Evolutionary conservation across 2,113 vertebrate species (phyloP).

Genomic region (Xiphias gladius): DNA sequence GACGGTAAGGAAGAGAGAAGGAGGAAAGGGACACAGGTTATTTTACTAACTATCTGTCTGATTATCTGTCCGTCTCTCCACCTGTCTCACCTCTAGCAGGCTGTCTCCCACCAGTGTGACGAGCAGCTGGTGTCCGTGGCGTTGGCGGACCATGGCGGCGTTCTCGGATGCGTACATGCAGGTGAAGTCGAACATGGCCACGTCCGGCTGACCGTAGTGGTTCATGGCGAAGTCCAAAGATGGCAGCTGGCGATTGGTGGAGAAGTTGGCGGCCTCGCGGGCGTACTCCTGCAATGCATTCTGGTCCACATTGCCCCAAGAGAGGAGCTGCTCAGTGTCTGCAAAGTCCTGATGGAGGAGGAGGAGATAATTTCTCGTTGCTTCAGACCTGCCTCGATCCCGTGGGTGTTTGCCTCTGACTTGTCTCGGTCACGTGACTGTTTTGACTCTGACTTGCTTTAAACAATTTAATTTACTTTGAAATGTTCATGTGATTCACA

Average conservation of each 20-base stretch:
- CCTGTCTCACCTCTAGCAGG: constrained; percentile 82
- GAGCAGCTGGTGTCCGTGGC: constrained; percentile 89
- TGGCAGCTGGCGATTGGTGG: constrained; percentile 93
- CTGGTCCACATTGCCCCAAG: constrained; percentile 93
- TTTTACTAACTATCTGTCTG: background rate
- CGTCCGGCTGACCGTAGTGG: constrained; percentile 95
- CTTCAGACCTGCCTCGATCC: background rate
- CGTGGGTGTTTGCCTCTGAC: too few relatives aligned
- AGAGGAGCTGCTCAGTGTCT: constrained; percentile 92
- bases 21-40: background rate
- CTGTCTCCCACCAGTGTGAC: constrained; percentile 96
- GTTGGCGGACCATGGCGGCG: constrained; percentile 90
- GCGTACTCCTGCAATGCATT: constrained; percentile 92
- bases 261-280: constrained; percentile 93
- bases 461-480: too few relatives aligned
- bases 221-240: constrained; percentile 95
- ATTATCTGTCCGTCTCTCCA: background rate
- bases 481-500: too few relatives aligned
- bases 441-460: too few relatives aligned
- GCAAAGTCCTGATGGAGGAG: constrained; percentile 87
- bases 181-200: constrained; percentile 98
- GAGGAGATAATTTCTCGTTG: background rate
- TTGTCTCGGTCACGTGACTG: background rate
- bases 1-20: background rate
- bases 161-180: constrained; percentile 97